Base-by-base conservation (phyloP, 2,797 vertebrate species). In the Acestrorhynchus altus region DNA sequence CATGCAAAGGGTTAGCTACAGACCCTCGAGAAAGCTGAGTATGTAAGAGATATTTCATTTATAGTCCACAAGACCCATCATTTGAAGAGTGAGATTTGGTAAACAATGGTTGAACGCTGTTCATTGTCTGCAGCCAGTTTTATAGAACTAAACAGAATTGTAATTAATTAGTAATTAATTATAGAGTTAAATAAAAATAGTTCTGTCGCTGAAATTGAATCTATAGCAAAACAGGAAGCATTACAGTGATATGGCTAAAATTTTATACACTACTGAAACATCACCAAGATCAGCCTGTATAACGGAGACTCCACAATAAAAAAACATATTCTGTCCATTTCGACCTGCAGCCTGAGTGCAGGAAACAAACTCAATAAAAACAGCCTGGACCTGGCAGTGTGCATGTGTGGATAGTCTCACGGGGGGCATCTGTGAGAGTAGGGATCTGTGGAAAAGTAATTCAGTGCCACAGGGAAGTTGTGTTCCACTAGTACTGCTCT, bases 351-450 rank as follows among this genome's bases (percentile, higher is more conserved):
- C 88, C 90, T 85, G 87, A 81, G 87, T 76, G 88, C 85, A 86
- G 83, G 84, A 85, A 89, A 88, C 87, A 90, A 93, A 92, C 90
- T 91, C 90, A 91, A 92, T 91, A 92, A 90, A 92, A 91, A 84
- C 88, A 86, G 84, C 87, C 87, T 76, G 67, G 81, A 86, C 63
- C 39, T n/a, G 31, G 47, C 52, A 65, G 59, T 57, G 44, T 64
- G 52, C 22, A 65, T 64, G 69, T 60, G 40, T 68, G 35, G 28
- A 24, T 44, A 0, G 11, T 81, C 75, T 74, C 71, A 57, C 8
- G 39, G 49, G 77, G 88, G 44, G 40, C 31, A 6, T 83, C 85
- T 73, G 80, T 87, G 59, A 40, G 18, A 39, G 59, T 49, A 86
- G 84, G 86, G 85, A 51, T 79, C 88, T 87, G 86, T 90, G 86